Percentiles rank a stretch among this genome's conserved stretches.
phyloP scores from a whole-genome alignment of 2,888 invertebrate genomes.

The Protonemura montana region DNA sequence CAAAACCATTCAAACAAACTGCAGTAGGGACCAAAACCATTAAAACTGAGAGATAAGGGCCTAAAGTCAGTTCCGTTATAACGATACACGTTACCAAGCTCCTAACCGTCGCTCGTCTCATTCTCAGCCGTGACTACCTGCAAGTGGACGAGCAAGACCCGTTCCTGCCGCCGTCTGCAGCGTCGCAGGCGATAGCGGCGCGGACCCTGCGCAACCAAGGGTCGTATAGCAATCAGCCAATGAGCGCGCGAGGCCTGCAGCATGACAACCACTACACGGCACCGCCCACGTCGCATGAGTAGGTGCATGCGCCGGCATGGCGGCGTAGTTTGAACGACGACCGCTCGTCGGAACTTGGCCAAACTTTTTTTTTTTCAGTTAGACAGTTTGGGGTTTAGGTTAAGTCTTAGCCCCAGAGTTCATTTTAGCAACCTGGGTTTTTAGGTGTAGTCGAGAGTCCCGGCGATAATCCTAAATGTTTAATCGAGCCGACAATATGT shows the following conservation, averaged over 20 bases:
- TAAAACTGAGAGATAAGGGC: no score
- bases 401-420: no score
- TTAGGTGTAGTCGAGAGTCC: no score
- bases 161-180: constrained; percentile 69
- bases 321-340: neutral
- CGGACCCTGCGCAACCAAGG: constrained; percentile 74
- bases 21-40: no score
- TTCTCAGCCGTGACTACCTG: constrained; percentile 76
- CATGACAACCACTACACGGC: constrained; percentile 51
- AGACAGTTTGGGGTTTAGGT: no score
- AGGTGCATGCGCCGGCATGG: constrained; percentile 27
- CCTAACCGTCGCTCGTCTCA: neutral
- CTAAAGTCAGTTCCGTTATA: no score
- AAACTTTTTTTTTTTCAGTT: no score
- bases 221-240: constrained; percentile 65
- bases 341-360: neutral
- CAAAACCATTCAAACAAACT: no score
- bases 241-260: constrained; percentile 54
- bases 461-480: no score
- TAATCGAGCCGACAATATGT: no score
- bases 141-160: constrained; percentile 88
- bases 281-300: constrained; percentile 52
- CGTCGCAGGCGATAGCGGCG: constrained; percentile 68
- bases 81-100: no score
- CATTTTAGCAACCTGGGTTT: no score